A percentile compares a stretch with the other conserved stretches of the same genome.
Evolutionary conservation across 1,140 invertebrate species (phyloP).

Genomic region (Drosophila orosa): DNA sequence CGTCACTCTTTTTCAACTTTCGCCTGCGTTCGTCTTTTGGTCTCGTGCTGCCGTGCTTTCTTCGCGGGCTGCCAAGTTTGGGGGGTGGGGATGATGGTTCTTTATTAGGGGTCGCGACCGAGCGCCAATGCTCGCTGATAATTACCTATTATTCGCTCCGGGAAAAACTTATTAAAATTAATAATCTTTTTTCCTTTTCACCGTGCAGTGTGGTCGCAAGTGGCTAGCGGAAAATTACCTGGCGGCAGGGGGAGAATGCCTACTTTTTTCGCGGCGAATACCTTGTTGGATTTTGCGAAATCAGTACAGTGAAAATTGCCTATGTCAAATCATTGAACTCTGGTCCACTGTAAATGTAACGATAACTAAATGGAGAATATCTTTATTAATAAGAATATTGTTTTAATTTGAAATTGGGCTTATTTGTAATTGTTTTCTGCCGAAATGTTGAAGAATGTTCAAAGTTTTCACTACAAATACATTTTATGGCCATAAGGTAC

Average conservation of each 20-base stretch:
- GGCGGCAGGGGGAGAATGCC: constrained; percentile 11
- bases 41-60: constrained; percentile 15
- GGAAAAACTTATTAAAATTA: constrained; percentile 31
- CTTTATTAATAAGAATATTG: not conserved
- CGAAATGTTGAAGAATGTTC: not conserved
- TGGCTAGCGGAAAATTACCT: constrained; percentile 31
- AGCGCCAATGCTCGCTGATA: constrained; percentile 4
- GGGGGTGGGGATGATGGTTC: not conserved
- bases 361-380: not conserved
- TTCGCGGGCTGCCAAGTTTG: constrained; percentile 5
- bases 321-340: not conserved
- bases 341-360: not conserved
- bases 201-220: constrained; percentile 43
- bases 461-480: not conserved
- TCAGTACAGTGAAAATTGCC: constrained; percentile 2
- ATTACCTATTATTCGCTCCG: constrained; percentile 26
- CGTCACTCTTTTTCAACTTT: constrained; percentile 73
- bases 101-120: constrained; percentile 2
- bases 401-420: not conserved
- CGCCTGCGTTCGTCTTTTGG: constrained; percentile 32
- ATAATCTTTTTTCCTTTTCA: constrained; percentile 48
- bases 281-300: constrained; percentile 19
- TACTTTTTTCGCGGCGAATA: constrained; percentile 12
- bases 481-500: not conserved
- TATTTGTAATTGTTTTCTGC: not conserved